Evolutionary conservation across 2,888 invertebrate genomes (phyloP).

Genomic region (Diadegma fenestrale): DNA sequence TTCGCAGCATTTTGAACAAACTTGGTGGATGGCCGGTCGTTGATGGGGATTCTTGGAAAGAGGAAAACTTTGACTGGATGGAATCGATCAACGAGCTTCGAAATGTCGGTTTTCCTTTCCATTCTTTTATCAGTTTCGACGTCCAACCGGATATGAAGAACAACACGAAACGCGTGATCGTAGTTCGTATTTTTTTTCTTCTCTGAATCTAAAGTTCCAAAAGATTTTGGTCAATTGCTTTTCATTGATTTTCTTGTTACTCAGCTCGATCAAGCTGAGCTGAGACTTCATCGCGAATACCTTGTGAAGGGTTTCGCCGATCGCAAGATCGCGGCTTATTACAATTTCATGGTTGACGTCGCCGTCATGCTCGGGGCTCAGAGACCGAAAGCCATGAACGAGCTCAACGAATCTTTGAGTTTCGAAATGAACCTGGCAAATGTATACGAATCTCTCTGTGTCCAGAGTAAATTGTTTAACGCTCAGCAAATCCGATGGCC

Average conservation of each 20-base stretch:
- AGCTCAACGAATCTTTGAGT: constrained; percentile 92
- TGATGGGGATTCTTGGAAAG: constrained; percentile 91
- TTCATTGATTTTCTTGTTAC: constrained; percentile 75
- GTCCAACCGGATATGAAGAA: too few species aligned
- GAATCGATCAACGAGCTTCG: constrained; percentile 93
- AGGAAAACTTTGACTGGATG: constrained; percentile 91
- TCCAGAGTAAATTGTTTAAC: too few species aligned
- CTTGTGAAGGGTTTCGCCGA: constrained; percentile 93
- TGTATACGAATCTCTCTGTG: constrained; percentile 87
- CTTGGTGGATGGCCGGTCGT: constrained; percentile 97
- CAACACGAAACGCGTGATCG: too few species aligned
- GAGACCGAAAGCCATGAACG: constrained; percentile 88
- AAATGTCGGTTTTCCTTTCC: neutral
- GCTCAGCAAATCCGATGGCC: too few species aligned
- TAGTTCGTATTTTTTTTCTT: too few species aligned
- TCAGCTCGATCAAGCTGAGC: constrained; percentile 94
- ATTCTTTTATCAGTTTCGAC: too few species aligned
- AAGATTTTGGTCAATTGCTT: too few species aligned
- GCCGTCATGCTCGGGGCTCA: constrained; percentile 94
- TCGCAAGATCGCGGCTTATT: constrained; percentile 93
- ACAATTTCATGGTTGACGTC: constrained; percentile 94
- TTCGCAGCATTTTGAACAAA: constrained; percentile 89
- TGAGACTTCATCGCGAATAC: constrained; percentile 95
- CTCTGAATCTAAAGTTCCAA: too few species aligned
- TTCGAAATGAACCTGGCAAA: constrained; percentile 97